Base-by-base conservation (phyloP, 2,113 vertebrate species). In the Micronycteris hirsuta region DNA sequence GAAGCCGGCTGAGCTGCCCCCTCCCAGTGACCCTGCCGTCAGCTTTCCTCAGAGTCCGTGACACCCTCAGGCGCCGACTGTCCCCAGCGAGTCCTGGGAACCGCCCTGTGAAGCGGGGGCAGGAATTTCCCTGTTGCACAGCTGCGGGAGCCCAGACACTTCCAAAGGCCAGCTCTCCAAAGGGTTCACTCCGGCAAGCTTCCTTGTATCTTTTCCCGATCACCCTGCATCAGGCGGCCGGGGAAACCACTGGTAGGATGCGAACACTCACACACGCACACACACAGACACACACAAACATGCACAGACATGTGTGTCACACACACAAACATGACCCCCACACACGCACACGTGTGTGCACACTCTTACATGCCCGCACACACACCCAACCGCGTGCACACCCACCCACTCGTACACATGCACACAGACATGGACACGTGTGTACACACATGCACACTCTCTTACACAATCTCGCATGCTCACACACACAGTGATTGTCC, bases 171-270 rank as follows among this genome's bases (percentile, higher is more conserved):
- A 26, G 68, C 38, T 71, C 36, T 71, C 2, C 22, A 14, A 71
- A 71, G 68, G 22, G 7, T 14, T 43, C 0, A 43, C 41, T 22
- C 22, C 38, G 5, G 7, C 1, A 16, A 65, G 24, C 26, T 28
- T 41, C 70, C 24, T 26, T 43, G 3, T 2, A 3, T 16, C 52
- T 56, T n/a, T 47, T n/a, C 41, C 61, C 67, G 31, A 0, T 41
- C 9, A 6, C 5, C 7, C 24, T 58, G 28, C 68, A 3, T 2
- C 9, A n/a, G 7, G 12, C 20, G 56, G 22, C 26, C 4, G 0
- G 52, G 28, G n/a, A 33, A 8, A 15, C 38, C n/a, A 5, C 33
- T 12, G 0, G 1, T 0, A 9, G 52, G 52, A 31, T 9, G 4
- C 10, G 8, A 4, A 13, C 28, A 10, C 17, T 1, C 19, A 22